phyloP scores from a whole-genome alignment of 1,140 invertebrate species.

The Drosophila navojoa region DNA sequence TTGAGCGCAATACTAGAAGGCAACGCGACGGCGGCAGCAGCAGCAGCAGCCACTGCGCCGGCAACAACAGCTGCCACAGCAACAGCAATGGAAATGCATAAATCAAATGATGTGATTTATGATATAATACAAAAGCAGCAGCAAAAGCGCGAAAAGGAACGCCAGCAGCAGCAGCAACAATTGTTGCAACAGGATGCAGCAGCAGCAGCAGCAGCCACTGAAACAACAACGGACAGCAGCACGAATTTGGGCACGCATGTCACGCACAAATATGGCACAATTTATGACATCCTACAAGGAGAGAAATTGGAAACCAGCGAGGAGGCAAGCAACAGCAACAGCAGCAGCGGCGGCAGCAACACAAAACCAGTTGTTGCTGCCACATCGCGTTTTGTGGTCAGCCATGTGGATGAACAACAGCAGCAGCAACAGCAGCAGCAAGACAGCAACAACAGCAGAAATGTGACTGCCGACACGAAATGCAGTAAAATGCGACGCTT shows the following conservation, averaged over 20 bases:
- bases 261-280: constrained; percentile 77
- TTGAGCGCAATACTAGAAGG: constrained; percentile 71
- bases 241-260: constrained; percentile 50
- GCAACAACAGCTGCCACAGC: constrained; percentile 13
- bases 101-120: constrained; percentile 67
- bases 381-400: constrained; percentile 74
- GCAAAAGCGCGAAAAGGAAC: constrained; percentile 43
- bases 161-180: constrained; percentile 22
- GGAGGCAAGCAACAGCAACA: constrained; percentile 7
- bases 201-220: neutral
- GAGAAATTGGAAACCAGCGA: constrained; percentile 64
- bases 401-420: constrained; percentile 71
- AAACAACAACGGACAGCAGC: constrained; percentile 5
- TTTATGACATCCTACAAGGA: constrained; percentile 82
- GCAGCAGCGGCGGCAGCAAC: neutral
- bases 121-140: constrained; percentile 74
- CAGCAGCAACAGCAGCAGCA: constrained; percentile 4
- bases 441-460: neutral
- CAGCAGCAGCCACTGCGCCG: constrained; percentile 26
- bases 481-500: constrained; percentile 79
- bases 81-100: constrained; percentile 40
- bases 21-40: constrained; percentile 23
- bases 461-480: constrained; percentile 29
- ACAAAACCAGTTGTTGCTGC: constrained; percentile 44
- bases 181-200: constrained; percentile 28